A percentile compares a stretch with the other conserved stretches of the same genome.
phyloP scores from a whole-genome alignment of 92 coral and sea anemone species.

The Porites evermanni region DNA sequence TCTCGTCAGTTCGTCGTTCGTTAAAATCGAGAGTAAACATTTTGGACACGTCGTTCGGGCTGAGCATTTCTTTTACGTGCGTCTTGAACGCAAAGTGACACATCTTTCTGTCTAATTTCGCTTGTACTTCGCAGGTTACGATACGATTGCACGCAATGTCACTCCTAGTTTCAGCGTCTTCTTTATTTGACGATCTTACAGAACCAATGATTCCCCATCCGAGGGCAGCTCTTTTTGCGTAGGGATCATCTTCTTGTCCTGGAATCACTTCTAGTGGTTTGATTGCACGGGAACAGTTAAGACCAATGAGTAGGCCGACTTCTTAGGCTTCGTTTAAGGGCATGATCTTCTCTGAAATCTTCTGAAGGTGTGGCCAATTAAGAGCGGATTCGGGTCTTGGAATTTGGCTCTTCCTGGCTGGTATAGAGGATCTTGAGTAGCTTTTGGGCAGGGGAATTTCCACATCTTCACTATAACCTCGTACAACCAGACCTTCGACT shows the following conservation, averaged over 20 bases:
- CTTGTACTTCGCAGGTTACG: constrained; percentile 44
- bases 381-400: constrained; percentile 49
- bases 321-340: constrained; percentile 5
- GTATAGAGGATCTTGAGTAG: constrained; percentile 36
- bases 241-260: constrained; percentile 62
- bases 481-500: constrained; percentile 45
- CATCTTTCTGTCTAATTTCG: constrained; percentile 4
- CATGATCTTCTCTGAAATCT: constrained; percentile 24
- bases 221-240: constrained; percentile 58
- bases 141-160: constrained; percentile 28
- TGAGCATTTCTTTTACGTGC: constrained; percentile 49
- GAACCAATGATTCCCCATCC: constrained; percentile 73
- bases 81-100: constrained; percentile 46
- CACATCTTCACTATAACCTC: constrained; percentile 19
- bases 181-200: constrained; percentile 6
- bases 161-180: constrained; percentile 24
- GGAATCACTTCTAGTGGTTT: constrained; percentile 64
- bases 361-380: constrained; percentile 43
- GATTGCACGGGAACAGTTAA: constrained; percentile 63
- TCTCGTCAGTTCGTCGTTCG: constrained; percentile 41
- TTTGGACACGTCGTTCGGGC: constrained; percentile 32
- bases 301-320: constrained; percentile 62
- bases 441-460: constrained; percentile 34
- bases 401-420: constrained; percentile 44
- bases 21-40: constrained; percentile 55